A percentile compares a stretch with the other conserved stretches of the same genome.
Evolutionary conservation across 2,797 vertebrate genomes (phyloP).

Genomic region (Poeciliopsis turneri): DNA sequence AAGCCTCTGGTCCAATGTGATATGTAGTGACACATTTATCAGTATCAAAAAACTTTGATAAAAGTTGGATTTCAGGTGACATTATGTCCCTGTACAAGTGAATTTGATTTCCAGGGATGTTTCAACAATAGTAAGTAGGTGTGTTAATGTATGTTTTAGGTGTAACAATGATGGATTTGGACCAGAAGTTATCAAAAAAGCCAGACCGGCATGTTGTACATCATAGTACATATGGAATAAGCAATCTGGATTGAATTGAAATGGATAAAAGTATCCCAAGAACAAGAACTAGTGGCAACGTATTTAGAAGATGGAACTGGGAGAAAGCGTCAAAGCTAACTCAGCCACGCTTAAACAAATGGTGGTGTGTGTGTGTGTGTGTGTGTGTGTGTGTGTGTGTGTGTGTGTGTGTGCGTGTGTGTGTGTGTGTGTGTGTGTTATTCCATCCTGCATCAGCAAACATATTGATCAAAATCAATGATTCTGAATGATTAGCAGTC

Average conservation of each 20-base stretch:
- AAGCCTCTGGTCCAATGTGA: not conserved
- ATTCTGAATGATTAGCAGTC: not conserved
- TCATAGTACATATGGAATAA: not conserved
- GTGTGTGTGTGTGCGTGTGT: not conserved
- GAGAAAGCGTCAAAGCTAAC: not conserved
- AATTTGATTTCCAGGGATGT: not conserved
- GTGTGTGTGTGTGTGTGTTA: not conserved
- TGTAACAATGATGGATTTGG: not conserved
- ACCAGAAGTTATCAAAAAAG: not conserved
- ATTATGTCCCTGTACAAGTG: not conserved
- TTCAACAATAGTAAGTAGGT: not conserved
- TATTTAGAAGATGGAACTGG: not conserved
- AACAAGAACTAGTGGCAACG: not conserved
- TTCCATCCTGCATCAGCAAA: not conserved
- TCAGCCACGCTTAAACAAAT: not conserved
- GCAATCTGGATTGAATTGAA: not conserved
- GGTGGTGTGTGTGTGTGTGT: not conserved
- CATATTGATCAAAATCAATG: not conserved
- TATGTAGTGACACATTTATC: not conserved
- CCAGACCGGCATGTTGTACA: not conserved
- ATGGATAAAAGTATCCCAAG: not conserved
- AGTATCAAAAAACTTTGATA: not conserved
- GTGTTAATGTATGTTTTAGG: not conserved
- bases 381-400: not conserved
- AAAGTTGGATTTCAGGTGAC: not conserved